A percentile compares a stretch with the other conserved stretches of the same genome.
Conservation (phyloP, 2,888 invertebrate genomes). For the Drosophila prolongata region DNA sequence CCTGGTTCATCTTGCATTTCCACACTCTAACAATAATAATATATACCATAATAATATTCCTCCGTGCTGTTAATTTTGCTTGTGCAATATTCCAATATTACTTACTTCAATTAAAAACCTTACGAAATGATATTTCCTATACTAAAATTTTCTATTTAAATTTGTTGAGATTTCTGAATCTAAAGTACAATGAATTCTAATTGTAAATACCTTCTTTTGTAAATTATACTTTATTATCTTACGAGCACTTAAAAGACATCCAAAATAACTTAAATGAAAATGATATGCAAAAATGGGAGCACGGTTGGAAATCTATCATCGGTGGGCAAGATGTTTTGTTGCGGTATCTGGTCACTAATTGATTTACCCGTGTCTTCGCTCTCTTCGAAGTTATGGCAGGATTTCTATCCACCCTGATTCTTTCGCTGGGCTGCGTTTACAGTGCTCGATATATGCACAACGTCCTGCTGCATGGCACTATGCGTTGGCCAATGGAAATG, state of each 20-base stretch:
- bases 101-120: no score
- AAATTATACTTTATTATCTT: no score
- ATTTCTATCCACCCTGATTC: constrained; percentile 81
- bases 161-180: neutral
- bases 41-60: neutral
- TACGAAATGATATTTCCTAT: no score
- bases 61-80: neutral
- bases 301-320: neutral
- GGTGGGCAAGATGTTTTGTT: constrained; percentile 11
- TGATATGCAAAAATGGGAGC: constrained; percentile 4
- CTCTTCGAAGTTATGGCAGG: constrained; percentile 77
- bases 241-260: no score
- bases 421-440: constrained; percentile 84
- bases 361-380: constrained; percentile 1
- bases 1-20: constrained; percentile 9
- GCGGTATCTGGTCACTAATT: constrained; percentile 2
- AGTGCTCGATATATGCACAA: constrained; percentile 88
- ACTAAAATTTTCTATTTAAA: no score
- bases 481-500: constrained; percentile 89
- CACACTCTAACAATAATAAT: neutral
- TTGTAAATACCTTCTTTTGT: no score
- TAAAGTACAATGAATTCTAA: neutral
- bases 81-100: no score
- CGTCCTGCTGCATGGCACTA: constrained; percentile 86
- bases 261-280: neutral